Base-by-base conservation (phyloP, 1,140 invertebrate species). In the Tribolium madens region DNA sequence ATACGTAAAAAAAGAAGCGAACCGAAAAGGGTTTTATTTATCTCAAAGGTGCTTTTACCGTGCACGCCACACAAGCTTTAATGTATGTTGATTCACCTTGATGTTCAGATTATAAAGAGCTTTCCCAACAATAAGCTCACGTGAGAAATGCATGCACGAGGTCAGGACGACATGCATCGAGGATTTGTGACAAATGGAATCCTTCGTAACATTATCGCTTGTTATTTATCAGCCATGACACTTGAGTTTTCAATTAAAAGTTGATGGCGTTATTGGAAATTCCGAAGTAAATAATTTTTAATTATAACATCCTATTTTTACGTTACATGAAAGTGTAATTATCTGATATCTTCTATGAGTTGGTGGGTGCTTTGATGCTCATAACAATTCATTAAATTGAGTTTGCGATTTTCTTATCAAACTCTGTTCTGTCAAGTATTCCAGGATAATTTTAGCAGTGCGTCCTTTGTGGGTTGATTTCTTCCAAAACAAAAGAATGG, bases 101-200 rank as follows among this genome's bases (percentile, higher is more conserved):
- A 64, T 64, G 57, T 64, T 64, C 57, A 64, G 57, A 64, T 64
- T 64, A 64, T 64, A 64, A 64, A 26, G 57, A 64, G 26, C 57
- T 64, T 64, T 64, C n/a, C 21, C 57, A 33, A 64, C 57, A 64
- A 64, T 18, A 64, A 64, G 57, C 57, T 64, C 26, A 64, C 57
- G 57, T 64, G 57, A n/a, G 21, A 64, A 33, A 64, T 64, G 21
- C 26, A 64, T 64, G 57, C 26, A 18, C 57, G n/a, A 33, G 57
- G 21, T 33, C 57, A 64, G 57, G 26, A 64, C 57, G 26, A 64
- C 21, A 64, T 64, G 57, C 57, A 64, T 7, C 57, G 57, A 64
- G 57, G 57, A 64, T 64, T 64, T 33, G 57, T 33, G 57, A 31
- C 57, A 64, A 64, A 64, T 33, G 17, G 6, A 57, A 64, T 64